Evolutionary conservation across 2,113 vertebrate species (phyloP).

Genomic region (Sylvilagus bachmani): DNA sequence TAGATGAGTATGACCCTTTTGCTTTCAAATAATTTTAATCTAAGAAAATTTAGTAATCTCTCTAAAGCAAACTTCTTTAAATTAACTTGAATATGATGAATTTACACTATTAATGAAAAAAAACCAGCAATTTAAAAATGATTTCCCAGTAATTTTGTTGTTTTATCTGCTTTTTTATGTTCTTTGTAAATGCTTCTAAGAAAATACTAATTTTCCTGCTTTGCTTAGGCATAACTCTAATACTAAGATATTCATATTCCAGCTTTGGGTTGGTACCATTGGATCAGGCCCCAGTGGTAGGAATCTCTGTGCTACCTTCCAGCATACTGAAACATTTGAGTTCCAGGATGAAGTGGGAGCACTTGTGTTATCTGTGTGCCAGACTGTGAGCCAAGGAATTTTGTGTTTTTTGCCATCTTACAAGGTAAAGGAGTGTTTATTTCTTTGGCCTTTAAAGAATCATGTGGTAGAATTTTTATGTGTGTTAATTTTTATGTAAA

Average conservation of each 20-base stretch:
- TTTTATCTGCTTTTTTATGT: conserved; percentile 34
- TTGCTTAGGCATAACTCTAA: conserved; percentile 40
- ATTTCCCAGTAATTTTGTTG: conserved; percentile 43
- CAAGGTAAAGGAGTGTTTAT: conserved; percentile 91
- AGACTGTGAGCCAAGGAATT: conserved; percentile 92
- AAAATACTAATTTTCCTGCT: conserved; percentile 47
- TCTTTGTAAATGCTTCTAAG: background rate
- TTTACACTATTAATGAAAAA: background rate
- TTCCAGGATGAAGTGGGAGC: conserved; percentile 98
- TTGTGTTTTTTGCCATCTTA: conserved; percentile 98
- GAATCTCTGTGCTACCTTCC: conserved; percentile 95
- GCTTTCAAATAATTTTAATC: conserved; percentile 20
- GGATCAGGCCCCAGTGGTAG: conserved; percentile 94
- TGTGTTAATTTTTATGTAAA: no score
- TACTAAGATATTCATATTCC: conserved; percentile 12
- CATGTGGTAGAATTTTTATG: no score
- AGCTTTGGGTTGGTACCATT: conserved; percentile 98
- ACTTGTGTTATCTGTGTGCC: conserved; percentile 93
- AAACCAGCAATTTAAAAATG: conserved; percentile 13
- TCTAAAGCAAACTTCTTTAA: conserved; percentile 28
- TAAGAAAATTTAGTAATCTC: conserved; percentile 11
- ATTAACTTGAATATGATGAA: conserved; percentile 12
- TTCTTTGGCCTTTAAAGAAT: conserved; percentile 47
- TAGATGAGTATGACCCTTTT: background rate
- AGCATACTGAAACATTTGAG: conserved; percentile 94